These are phyloP conservation scores for Cheumatopsyche charites DNA, from an alignment of 1,140 invertebrate species.

Conservation along the genomic window DNA sequence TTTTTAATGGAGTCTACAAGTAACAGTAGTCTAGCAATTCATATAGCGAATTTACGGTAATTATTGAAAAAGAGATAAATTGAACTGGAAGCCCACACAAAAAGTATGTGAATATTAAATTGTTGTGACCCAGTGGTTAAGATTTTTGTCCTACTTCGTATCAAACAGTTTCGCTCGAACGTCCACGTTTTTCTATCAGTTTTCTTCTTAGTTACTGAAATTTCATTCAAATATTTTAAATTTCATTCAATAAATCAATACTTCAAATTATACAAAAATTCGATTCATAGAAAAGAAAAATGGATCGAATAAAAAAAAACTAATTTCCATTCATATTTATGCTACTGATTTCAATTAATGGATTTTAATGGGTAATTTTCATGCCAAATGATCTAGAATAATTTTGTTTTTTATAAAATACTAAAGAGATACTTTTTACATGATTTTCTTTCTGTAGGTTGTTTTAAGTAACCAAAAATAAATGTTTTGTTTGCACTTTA, in stretches of 20 bases:
- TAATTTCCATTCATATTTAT: no score
- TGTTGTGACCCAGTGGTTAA: conserved; percentile 1
- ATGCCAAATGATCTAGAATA: background rate
- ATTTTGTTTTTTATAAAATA: background rate
- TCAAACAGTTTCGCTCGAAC: background rate
- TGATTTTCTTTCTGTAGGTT: no score
- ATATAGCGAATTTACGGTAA: no score
- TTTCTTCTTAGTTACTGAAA: background rate
- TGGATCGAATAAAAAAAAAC: no score
- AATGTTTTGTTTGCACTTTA: no score
- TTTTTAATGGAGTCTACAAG: no score
- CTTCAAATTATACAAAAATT: background rate
- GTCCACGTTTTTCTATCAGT: background rate
- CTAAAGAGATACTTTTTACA: no score
- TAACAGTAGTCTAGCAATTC: no score
- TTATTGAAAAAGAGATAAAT: background rate
- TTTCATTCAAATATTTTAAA: background rate
- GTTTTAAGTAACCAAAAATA: no score
- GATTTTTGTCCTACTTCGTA: background rate
- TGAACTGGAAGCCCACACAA: background rate
- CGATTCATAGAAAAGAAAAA: no score
- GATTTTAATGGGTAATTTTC: no score
- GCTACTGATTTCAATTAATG: no score
- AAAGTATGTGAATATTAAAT: background rate
- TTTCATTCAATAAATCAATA: background rate